These are phyloP conservation scores for Tangara arthus DNA, from an alignment of 2,797 vertebrate genomes.

Conservation along the genomic window DNA sequence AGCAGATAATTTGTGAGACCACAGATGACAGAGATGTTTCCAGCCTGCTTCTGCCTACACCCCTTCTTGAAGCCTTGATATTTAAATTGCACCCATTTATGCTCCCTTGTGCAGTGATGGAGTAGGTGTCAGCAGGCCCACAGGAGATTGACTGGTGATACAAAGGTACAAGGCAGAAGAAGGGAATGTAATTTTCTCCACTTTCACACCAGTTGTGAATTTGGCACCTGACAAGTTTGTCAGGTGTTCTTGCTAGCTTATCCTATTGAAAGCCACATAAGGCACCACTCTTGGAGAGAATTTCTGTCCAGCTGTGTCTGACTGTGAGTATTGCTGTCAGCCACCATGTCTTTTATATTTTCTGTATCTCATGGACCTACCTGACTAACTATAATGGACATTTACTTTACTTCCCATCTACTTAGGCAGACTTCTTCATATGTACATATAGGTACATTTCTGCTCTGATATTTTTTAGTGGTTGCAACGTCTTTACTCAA, in stretches of 20 bases:
- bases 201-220: not conserved
- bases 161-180: not conserved
- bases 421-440: not conserved
- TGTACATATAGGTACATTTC: not conserved
- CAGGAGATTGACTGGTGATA: not conserved
- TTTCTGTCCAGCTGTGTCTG: not conserved
- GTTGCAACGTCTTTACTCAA: not conserved
- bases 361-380: not conserved
- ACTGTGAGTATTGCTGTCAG: not conserved
- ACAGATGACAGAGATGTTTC: slow-evolving; percentile 8
- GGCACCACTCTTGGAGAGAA: not conserved
- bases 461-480: not conserved
- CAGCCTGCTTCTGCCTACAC: slow-evolving; percentile 12
- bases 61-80: slow-evolving; percentile 8
- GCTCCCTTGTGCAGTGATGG: not conserved
- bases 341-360: not conserved
- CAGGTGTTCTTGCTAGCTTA: not conserved
- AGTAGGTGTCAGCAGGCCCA: not conserved
- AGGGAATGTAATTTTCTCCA: not conserved
- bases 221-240: not conserved
- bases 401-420: not conserved
- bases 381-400: not conserved
- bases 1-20: not conserved
- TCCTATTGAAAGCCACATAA: not conserved
- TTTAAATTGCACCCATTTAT: slow-evolving; percentile 25